phyloP scores from a whole-genome alignment of 2,797 vertebrate species.

The Margarornis squamiger region DNA sequence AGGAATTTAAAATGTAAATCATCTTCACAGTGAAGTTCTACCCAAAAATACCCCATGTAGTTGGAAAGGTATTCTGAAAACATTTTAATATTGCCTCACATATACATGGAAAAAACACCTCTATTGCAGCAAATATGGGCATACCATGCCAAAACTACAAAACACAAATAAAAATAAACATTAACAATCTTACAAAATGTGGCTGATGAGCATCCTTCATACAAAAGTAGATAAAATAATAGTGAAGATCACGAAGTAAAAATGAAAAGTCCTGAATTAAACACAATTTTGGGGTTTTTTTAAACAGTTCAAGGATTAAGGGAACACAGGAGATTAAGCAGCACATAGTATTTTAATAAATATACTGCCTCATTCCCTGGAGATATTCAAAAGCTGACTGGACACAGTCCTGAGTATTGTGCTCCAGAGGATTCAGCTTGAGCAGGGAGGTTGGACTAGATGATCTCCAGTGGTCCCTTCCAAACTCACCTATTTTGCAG shows the following conservation, averaged over 20 bases:
- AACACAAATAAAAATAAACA: background rate
- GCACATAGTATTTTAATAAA: background rate
- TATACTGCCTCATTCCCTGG: background rate
- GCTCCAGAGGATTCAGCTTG: background rate
- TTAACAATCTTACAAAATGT: background rate
- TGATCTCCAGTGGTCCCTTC: background rate
- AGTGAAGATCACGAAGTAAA: accelerated
- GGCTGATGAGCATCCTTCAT: background rate
- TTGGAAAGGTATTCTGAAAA: background rate
- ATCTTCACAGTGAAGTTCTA: background rate
- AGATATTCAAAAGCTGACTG: background rate
- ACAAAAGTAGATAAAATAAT: background rate
- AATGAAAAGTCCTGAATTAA: background rate
- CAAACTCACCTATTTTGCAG: background rate
- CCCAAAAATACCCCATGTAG: background rate
- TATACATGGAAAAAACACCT: background rate
- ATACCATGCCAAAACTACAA: background rate
- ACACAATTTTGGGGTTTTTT: background rate
- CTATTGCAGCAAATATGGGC: background rate
- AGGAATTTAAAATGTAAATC: background rate
- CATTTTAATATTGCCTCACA: background rate
- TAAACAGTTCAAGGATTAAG: background rate
- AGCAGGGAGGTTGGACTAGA: background rate
- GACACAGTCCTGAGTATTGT: background rate
- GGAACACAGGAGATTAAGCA: background rate